A percentile compares a stretch with the other conserved stretches of the same genome.
Evolutionary conservation across 64 coral and sea anemone genomes (phyloP).

Genomic region (Montipora cactus): DNA sequence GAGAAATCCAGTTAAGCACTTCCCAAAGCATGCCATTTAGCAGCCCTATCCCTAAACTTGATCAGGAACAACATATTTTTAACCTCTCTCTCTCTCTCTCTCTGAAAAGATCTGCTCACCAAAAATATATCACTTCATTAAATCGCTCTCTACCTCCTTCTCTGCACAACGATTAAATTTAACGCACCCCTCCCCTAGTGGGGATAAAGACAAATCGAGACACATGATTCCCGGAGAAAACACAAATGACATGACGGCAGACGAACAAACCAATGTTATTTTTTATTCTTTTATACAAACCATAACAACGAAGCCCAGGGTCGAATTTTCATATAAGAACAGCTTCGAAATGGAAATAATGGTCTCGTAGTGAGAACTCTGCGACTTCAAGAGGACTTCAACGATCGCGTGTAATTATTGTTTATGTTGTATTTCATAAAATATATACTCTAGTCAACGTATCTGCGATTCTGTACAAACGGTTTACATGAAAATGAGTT

Average conservation of each 20-base stretch:
- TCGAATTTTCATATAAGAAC: conserved; percentile 20
- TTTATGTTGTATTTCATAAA: conserved; percentile 63
- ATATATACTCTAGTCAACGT: conserved; percentile 57
- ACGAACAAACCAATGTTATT: background rate
- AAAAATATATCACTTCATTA: too few relatives aligned
- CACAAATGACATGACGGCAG: background rate
- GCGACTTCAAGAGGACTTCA: too few relatives aligned
- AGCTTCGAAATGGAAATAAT: background rate
- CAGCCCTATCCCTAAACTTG: too few relatives aligned
- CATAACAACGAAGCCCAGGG: conserved; percentile 33
- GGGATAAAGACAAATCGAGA: background rate
- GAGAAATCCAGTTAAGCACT: too few relatives aligned
- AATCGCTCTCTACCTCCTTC: too few relatives aligned
- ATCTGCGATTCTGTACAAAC: conserved; percentile 30
- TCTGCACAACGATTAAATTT: background rate
- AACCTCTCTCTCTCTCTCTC: too few relatives aligned
- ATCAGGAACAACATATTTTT: too few relatives aligned
- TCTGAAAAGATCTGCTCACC: too few relatives aligned
- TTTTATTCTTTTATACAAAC: conserved; percentile 59
- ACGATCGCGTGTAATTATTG: conserved; percentile 17
- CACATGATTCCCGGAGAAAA: background rate
- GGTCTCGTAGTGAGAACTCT: background rate
- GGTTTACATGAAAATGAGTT: conserved; percentile 27
- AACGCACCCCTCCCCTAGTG: background rate
- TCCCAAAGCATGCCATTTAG: too few relatives aligned